A percentile compares a stretch with the other conserved stretches of the same genome.
Conservation (phyloP, 2,797 vertebrate genomes). For the Rhinatrema bivittatum region DNA sequence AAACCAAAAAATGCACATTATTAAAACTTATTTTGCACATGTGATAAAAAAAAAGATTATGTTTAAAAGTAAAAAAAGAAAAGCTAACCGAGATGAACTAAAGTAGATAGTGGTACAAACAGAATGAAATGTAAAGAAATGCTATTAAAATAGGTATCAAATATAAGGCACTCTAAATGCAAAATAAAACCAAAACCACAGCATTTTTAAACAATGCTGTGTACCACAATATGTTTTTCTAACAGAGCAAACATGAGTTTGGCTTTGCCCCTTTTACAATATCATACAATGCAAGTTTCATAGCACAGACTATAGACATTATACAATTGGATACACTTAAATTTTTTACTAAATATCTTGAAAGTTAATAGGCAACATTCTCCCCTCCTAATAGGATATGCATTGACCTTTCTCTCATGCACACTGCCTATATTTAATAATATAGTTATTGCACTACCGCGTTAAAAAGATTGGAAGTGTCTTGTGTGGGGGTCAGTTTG, state of each 20-base stretch:
- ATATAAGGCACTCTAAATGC: constrained; percentile 99
- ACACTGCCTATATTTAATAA: constrained; percentile 62
- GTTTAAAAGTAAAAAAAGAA: constrained; percentile 27
- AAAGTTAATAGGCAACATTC: constrained; percentile 66
- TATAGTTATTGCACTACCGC: constrained; percentile 91
- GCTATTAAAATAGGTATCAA: constrained; percentile 89
- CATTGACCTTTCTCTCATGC: constrained; percentile 68
- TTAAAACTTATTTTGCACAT: constrained; percentile 52
- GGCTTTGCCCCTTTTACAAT: constrained; percentile 68
- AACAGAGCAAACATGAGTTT: constrained; percentile 61
- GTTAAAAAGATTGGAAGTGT: constrained; percentile 80
- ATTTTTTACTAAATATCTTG: constrained; percentile 56
- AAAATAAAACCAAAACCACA: constrained; percentile 70
- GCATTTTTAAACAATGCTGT: constrained; percentile 54
- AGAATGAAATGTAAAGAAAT: constrained; percentile 53
- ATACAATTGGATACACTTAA: constrained; percentile 62
- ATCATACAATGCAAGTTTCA: constrained; percentile 58
- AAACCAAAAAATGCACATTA: constrained; percentile 56
- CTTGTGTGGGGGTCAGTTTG: constrained; percentile 12
- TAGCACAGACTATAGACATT: constrained; percentile 61
- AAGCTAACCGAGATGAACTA: constrained; percentile 15
- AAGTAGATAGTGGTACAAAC: constrained; percentile 51
- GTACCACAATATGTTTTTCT: constrained; percentile 45
- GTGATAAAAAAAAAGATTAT: constrained; percentile 51
- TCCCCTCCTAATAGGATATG: constrained; percentile 63